Evolutionary conservation across 2,797 vertebrate species (phyloP).

Genomic region (Artibeus lituratus): DNA sequence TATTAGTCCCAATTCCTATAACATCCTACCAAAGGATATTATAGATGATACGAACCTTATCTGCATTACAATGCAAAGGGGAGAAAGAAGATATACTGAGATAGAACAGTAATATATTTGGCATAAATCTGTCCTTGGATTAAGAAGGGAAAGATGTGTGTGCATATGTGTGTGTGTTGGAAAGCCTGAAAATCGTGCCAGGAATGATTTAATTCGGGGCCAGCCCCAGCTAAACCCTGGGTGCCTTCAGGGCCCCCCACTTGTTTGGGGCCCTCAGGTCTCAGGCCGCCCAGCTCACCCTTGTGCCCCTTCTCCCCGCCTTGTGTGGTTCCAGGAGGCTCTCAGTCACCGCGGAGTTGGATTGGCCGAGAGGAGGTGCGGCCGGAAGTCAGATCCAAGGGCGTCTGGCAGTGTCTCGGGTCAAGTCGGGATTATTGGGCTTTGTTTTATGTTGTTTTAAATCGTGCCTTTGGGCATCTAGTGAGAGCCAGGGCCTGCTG

Average conservation of each 20-base stretch:
- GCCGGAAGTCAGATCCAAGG: not conserved
- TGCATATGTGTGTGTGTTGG: not conserved
- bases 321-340: not conserved
- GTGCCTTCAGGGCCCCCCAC: not conserved
- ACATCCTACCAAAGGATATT: not conserved
- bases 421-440: not conserved
- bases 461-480: not conserved
- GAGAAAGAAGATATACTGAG: not conserved
- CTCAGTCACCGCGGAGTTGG: not conserved
- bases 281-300: too few relatives aligned
- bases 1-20: not conserved
- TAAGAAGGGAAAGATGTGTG: not conserved
- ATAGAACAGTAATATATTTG: not conserved
- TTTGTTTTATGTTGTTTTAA: not conserved
- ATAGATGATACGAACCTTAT: not conserved
- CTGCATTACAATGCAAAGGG: not conserved
- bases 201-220: not conserved
- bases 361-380: not conserved
- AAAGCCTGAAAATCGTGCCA: not conserved
- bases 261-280: not conserved
- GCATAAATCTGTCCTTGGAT: not conserved
- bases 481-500: not conserved
- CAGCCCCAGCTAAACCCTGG: not conserved
- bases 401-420: not conserved
- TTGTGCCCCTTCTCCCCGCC: not conserved